Evolutionary conservation across 2,888 invertebrate species (phyloP).

Genomic region (Lissonota sp.): DNA sequence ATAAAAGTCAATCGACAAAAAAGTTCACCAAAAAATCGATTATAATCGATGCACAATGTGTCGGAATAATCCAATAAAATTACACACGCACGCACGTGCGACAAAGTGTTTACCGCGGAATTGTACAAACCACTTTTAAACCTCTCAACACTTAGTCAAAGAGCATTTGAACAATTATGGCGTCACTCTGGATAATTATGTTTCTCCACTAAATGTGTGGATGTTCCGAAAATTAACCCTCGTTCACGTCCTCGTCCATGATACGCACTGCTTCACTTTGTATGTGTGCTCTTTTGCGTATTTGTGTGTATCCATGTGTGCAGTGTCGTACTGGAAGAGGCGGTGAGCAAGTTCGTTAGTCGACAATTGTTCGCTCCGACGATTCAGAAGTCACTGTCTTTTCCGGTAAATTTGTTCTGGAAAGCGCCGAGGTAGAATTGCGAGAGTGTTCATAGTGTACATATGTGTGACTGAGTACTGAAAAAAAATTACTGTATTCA

Average conservation of each 20-base stretch:
- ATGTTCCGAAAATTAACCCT: slow-evolving; percentile 45
- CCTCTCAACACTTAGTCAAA: slow-evolving; percentile 9
- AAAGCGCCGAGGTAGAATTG: slow-evolving; percentile 51
- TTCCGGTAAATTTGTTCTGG: slow-evolving; percentile 67
- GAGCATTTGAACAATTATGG: slow-evolving; percentile 4
- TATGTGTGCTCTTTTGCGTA: neutral
- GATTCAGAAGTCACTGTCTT: slow-evolving; percentile 67
- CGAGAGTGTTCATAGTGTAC: neutral
- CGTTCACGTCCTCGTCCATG: slow-evolving; percentile 14
- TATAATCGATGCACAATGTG: no score
- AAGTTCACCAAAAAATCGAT: no score
- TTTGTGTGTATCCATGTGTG: slow-evolving; percentile 14
- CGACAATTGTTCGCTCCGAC: slow-evolving; percentile 75
- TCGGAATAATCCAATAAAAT: no score
- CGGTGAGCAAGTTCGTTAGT: slow-evolving; percentile 76
- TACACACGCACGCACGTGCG: no score
- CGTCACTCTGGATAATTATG: slow-evolving; percentile 13
- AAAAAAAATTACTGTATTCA: no score
- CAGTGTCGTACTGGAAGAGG: slow-evolving; percentile 27
- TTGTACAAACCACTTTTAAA: neutral
- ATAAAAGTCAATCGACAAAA: no score
- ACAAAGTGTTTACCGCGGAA: neutral
- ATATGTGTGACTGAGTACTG: neutral
- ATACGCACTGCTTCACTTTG: neutral
- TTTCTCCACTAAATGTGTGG: slow-evolving; percentile 21